Conservation (phyloP, 2,797 vertebrate genomes). For the Halcyon chelicuti region DNA sequence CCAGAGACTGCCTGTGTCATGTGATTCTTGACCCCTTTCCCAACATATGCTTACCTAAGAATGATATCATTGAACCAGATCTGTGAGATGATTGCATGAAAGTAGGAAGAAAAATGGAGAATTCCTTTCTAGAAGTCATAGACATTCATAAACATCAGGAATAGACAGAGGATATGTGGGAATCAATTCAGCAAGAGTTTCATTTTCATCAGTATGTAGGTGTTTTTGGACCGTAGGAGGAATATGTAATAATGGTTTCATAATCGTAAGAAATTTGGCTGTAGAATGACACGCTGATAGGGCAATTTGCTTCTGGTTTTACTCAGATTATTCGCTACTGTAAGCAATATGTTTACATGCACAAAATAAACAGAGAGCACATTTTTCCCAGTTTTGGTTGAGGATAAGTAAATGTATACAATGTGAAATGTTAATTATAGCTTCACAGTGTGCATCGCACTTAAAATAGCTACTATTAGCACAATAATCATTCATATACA, state of each 20-base stretch:
- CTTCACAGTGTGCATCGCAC: background rate
- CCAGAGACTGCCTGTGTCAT: rapidly evolving
- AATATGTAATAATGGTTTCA: conserved; percentile 52
- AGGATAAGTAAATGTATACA: background rate
- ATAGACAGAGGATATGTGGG: background rate
- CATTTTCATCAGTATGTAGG: conserved; percentile 30
- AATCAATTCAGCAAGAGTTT: conserved; percentile 43
- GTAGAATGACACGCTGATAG: background rate
- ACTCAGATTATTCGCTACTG: background rate
- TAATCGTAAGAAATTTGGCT: conserved; percentile 28
- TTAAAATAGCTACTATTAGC: conserved; percentile 41
- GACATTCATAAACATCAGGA: conserved; percentile 30
- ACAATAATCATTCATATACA: background rate
- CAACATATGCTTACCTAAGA: background rate
- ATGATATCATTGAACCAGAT: rapidly evolving
- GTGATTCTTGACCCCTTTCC: background rate
- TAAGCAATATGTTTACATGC: conserved; percentile 20
- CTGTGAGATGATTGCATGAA: background rate
- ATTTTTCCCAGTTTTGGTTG: conserved; percentile 5
- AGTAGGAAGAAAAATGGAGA: background rate
- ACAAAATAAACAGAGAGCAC: background rate
- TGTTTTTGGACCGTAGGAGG: conserved; percentile 44
- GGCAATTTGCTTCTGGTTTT: conserved; percentile 13
- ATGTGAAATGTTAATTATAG: background rate
- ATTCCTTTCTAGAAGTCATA: background rate